Evolutionary conservation across 2,113 vertebrate genomes (phyloP).

Genomic region (Eurystomus gularis): DNA sequence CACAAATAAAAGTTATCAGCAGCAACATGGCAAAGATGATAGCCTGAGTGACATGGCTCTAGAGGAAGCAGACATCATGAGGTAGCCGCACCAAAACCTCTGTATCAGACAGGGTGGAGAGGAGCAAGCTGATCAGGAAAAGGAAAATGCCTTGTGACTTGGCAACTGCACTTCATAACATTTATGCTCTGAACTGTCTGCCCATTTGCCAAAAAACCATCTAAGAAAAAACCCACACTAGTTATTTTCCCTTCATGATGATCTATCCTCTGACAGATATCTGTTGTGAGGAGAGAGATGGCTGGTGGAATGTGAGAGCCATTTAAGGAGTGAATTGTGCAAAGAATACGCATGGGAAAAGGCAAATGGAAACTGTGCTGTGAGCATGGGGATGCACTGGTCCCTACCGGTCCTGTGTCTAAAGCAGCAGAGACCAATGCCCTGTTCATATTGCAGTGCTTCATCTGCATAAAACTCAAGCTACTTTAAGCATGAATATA

Average conservation of each 20-base stretch:
- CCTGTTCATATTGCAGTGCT: background rate
- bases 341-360: background rate
- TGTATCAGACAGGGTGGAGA: background rate
- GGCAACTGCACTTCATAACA: constrained; percentile 1
- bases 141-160: constrained; percentile 45
- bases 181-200: constrained; percentile 11
- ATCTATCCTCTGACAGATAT: background rate
- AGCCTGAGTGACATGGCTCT: background rate
- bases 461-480: background rate
- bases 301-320: background rate
- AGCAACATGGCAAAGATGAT: background rate
- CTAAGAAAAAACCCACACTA: background rate
- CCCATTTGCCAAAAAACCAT: constrained; percentile 38
- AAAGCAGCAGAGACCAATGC: background rate
- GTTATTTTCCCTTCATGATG: background rate
- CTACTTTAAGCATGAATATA: background rate
- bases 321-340: constrained; percentile 15
- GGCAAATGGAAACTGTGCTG: background rate
- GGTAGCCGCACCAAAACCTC: background rate
- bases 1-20: background rate
- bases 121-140: constrained; percentile 9
- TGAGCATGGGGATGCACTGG: background rate
- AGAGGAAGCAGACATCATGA: background rate
- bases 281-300: background rate
- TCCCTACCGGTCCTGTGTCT: background rate